A percentile compares a stretch with the other conserved stretches of the same genome.
Conservation (phyloP, 2,797 vertebrate genomes). For the Eospalax fontanierii region DNA sequence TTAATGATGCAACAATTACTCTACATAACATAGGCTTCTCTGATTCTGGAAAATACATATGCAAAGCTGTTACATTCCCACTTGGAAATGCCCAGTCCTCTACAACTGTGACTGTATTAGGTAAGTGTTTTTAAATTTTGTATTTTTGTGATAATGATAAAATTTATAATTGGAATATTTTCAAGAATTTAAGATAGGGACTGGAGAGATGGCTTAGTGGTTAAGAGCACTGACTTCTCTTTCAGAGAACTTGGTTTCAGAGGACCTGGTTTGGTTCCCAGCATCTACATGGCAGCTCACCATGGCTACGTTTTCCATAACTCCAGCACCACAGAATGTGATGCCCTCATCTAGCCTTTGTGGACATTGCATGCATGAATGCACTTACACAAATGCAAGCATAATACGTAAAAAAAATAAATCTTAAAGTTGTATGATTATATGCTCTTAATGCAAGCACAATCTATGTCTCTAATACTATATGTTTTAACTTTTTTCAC, state of each 20-base stretch:
- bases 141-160: conserved; percentile 51
- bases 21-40: conserved; percentile 94
- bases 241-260: no score
- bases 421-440: conserved; percentile 26
- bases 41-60: conserved; percentile 96
- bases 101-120: conserved; percentile 94
- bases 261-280: no score
- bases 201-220: no score
- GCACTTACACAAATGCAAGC: no score
- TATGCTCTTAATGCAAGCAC: conserved; percentile 1
- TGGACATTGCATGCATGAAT: no score
- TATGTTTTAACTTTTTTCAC: conserved; percentile 43
- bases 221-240: no score
- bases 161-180: conserved; percentile 45
- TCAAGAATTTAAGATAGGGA: conserved; percentile 58
- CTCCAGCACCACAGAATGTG: no score
- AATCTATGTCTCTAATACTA: neutral
- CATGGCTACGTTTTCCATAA: no score
- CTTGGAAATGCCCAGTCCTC: conserved; percentile 96
- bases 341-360: no score
- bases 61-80: conserved; percentile 97
- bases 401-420: conserved; percentile 20
- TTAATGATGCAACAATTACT: conserved; percentile 95
- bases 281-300: no score
- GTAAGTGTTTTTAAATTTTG: conserved; percentile 89